Conservation (phyloP, 1,140 invertebrate genomes). For the Reticulitermes speratus region DNA sequence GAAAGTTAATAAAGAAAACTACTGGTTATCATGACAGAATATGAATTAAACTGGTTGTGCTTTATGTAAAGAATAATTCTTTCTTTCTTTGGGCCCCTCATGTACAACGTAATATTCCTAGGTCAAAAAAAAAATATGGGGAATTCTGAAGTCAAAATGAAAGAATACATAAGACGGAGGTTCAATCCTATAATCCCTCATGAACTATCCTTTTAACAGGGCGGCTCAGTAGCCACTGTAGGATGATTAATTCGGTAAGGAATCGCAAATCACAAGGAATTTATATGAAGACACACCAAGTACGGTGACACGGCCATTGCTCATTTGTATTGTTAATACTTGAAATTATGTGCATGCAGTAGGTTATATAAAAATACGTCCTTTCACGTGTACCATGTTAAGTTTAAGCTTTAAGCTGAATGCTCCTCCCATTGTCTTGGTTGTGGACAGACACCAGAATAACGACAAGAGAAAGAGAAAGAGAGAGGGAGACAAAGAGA, state of each 20-base stretch:
- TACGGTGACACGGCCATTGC: not conserved
- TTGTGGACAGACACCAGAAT: not conserved
- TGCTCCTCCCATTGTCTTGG: not conserved
- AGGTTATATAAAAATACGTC: not conserved
- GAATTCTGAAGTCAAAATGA: not conserved
- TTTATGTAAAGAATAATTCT: no score
- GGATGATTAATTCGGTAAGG: not conserved
- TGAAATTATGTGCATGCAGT: not conserved
- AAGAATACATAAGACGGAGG: not conserved
- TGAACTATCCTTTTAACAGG: not conserved
- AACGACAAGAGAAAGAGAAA: not conserved
- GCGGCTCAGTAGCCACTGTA: not conserved
- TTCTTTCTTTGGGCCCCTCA: no score
- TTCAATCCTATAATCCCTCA: not conserved
- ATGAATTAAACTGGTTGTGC: no score
- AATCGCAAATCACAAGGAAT: not conserved
- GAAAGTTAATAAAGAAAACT: no score
- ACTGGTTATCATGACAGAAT: no score
- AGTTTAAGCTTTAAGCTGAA: not conserved
- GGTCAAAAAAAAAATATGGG: not conserved
- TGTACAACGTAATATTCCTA: no score
- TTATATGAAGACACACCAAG: not conserved
- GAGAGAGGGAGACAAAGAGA: not conserved
- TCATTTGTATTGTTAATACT: slow-evolving; percentile 9
- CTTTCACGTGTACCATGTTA: not conserved